phyloP scores from a whole-genome alignment of 2,113 vertebrate genomes.

The Paradoxurus hermaphroditus region DNA sequence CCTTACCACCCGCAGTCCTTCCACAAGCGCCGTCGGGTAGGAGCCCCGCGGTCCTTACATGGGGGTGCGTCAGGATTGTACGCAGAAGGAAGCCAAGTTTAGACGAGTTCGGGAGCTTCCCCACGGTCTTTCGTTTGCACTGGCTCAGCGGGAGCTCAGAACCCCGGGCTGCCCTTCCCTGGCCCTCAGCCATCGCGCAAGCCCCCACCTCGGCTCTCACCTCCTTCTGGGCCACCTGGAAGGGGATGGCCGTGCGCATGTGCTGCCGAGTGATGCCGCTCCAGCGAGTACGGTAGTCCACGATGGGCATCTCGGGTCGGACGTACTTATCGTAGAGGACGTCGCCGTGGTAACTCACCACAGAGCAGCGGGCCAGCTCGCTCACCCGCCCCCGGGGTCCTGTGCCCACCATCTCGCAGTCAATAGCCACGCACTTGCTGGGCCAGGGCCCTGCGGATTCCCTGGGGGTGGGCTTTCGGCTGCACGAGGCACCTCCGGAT shows the following conservation, averaged over 20 bases:
- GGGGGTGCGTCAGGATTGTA: neutral
- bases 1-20: too few relatives aligned
- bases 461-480: rapidly evolving
- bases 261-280: constrained; percentile 90
- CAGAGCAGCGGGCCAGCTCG: constrained; percentile 93
- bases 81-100: neutral
- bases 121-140: neutral
- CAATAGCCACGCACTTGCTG: constrained; percentile 88
- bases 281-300: constrained; percentile 94
- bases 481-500: rapidly evolving
- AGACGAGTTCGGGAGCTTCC: neutral
- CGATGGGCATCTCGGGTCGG: constrained; percentile 85
- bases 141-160: neutral
- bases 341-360: constrained; percentile 90
- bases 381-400: constrained; percentile 88
- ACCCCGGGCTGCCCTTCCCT: neutral
- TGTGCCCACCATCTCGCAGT: constrained; percentile 99
- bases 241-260: constrained; percentile 87
- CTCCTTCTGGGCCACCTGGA: constrained; percentile 89
- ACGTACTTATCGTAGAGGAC: constrained; percentile 94
- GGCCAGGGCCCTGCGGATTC: neutral
- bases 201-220: constrained; percentile 71
- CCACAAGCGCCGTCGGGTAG: rapidly evolving
- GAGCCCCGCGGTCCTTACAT: rapidly evolving
- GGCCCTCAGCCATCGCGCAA: neutral